Evolutionary conservation across 2,888 invertebrate genomes (phyloP), one percentile per base, ranked within the genome.

Genomic region (Polylopha cassiicola): DNA sequence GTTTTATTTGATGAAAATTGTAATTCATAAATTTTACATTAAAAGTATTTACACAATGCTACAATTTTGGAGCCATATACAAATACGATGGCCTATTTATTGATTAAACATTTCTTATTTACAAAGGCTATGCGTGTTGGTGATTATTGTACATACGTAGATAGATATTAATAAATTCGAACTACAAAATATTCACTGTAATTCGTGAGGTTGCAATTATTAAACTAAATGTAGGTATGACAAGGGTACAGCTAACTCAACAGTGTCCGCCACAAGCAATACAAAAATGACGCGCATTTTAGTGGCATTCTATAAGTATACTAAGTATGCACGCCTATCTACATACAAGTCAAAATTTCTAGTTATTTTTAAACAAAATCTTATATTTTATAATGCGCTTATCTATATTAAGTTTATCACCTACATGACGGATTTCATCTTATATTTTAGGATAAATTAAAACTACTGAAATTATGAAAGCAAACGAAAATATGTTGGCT

Each of bases 41-140:
- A 80, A 79, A 82, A 77, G 65, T 86, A 85, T 85, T 79, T 86
- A 86, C n/a, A n/a, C 85, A 86, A 72, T 75, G 77, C 71, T 64
- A 64, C 69, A 67, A 55, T 34, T 41, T 41, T 41, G 41, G 24
- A 41, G 34, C 36, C 41, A 36, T 30, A 30, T 58, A 63, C 61
- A 65, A 67, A 67, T 61, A 68, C 61, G 68, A 65, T 65, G 61
- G 64, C 63, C 69, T n/a, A 57, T 60, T 55, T 65, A 66, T 64
- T 66, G 51, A 55, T 56, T 60, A 65, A 60, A 62, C 58, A 58
- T 46, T 51, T 48, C 58, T 59, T 76, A 76, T 75, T 62, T 80
- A 80, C 78, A 78, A 61, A 74, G 70, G 68, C 65, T 60, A 67
- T 54, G 60, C 57, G 60, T 65, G 65, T 56, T 52, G 45, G 50